Evolutionary conservation across 2,113 vertebrate species (phyloP).

Genomic region (Rhinolophus sinicus): DNA sequence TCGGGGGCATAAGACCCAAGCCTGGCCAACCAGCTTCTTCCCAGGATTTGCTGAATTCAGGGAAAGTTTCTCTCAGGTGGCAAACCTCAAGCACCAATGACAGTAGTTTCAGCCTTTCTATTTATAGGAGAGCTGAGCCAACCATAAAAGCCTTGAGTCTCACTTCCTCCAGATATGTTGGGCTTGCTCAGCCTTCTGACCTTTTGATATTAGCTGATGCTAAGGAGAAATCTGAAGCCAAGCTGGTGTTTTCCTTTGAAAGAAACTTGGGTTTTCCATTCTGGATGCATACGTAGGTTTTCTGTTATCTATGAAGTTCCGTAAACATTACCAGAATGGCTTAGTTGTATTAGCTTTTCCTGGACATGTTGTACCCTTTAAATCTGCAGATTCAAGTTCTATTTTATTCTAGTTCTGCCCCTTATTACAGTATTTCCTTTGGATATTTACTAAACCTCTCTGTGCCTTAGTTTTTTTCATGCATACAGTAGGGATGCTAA

Average conservation of each 20-base stretch:
- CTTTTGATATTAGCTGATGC: background rate
- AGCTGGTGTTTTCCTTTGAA: background rate
- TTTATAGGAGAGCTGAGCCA: background rate
- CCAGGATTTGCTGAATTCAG: background rate
- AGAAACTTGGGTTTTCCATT: background rate
- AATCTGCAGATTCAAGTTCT: background rate
- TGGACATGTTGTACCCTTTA: background rate
- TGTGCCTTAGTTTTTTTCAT: background rate
- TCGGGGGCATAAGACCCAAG: background rate
- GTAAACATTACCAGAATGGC: background rate
- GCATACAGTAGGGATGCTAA: background rate
- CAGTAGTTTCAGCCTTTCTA: background rate
- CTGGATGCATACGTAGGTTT: background rate
- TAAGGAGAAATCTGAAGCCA: background rate
- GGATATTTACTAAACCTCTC: background rate
- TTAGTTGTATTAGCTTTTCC: background rate
- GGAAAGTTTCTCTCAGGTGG: background rate
- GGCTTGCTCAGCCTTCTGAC: background rate
- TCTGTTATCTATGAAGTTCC: background rate
- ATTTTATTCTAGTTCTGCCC: background rate
- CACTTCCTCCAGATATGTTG: background rate
- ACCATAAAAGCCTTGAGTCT: background rate
- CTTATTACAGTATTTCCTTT: background rate
- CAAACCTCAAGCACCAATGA: background rate
- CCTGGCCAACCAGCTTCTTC: background rate